A percentile compares a stretch with the other conserved stretches of the same genome.
Evolutionary conservation across 2,113 vertebrate genomes (phyloP).

Genomic region (Lagopus leucura): DNA sequence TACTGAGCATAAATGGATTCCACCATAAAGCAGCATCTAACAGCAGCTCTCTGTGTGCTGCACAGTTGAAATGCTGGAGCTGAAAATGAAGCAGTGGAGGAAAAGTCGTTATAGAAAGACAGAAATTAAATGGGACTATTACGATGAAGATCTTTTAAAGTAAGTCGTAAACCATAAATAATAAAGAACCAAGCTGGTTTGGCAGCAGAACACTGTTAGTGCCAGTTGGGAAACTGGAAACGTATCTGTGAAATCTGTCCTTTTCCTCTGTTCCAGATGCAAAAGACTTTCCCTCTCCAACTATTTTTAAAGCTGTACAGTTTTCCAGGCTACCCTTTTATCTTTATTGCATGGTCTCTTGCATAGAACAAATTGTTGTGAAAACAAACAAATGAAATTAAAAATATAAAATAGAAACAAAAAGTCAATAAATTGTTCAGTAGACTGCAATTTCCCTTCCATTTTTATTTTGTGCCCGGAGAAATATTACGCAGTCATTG

Average conservation of each 20-base stretch:
- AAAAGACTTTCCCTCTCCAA: not conserved
- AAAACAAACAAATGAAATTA: not conserved
- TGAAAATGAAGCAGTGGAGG: not conserved
- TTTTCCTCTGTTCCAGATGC: not conserved
- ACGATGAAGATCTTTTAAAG: not conserved
- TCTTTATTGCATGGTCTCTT: not conserved
- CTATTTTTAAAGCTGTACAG: not conserved
- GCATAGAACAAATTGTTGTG: not conserved
- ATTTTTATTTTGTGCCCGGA: not conserved
- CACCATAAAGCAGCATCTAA: not conserved
- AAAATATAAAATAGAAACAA: not conserved
- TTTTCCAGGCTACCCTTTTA: not conserved
- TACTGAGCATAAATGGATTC: not conserved
- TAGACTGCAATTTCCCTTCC: not conserved
- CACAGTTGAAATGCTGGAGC: not conserved
- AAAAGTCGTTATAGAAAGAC: not conserved
- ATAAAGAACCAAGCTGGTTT: not conserved
- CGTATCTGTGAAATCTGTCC: not conserved
- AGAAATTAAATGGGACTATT: not conserved
- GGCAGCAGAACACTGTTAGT: not conserved
- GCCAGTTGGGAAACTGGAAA: not conserved
- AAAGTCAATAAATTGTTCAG: not conserved
- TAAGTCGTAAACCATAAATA: not conserved
- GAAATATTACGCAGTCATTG: not conserved
- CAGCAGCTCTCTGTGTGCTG: not conserved